Conservation (phyloP, 2,113 vertebrate species). For the Callorhinus ursinus region DNA sequence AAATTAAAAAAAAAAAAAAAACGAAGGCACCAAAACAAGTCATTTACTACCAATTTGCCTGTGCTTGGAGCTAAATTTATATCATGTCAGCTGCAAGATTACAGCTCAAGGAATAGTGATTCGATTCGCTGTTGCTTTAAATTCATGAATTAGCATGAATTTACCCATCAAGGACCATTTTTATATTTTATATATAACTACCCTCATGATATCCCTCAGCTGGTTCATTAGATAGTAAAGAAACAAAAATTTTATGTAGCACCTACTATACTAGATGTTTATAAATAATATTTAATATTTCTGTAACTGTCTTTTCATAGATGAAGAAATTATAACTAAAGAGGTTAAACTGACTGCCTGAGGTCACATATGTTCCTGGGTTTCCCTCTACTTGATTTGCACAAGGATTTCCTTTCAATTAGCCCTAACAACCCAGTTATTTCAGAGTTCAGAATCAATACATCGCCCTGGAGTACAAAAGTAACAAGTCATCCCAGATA, state of each 20-base stretch:
- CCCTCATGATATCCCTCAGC: not conserved
- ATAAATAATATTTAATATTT: not conserved
- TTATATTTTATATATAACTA: not conserved
- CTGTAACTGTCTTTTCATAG: not conserved
- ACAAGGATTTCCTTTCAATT: not conserved
- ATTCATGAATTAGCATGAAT: not conserved
- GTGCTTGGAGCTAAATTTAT: not conserved
- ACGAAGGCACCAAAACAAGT: not conserved
- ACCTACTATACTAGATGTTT: not conserved
- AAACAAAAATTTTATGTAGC: not conserved
- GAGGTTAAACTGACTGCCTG: not conserved
- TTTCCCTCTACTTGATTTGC: not conserved
- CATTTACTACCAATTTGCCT: not conserved
- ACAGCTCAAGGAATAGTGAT: not conserved
- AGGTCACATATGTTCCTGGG: not conserved
- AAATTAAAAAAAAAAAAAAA: not conserved
- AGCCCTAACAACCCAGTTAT: not conserved
- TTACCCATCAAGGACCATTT: not conserved
- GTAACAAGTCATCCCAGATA: not conserved
- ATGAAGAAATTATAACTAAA: slow-evolving; percentile 14
- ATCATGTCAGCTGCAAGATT: not conserved
- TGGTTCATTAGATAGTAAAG: not conserved
- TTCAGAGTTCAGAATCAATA: not conserved
- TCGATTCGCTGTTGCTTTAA: not conserved
- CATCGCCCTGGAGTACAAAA: not conserved